Percentiles rank a stretch among this genome's conserved stretches.
Evolutionary conservation across 2,888 invertebrate species (phyloP).

Genomic region (Aspidapion aeneum): DNA sequence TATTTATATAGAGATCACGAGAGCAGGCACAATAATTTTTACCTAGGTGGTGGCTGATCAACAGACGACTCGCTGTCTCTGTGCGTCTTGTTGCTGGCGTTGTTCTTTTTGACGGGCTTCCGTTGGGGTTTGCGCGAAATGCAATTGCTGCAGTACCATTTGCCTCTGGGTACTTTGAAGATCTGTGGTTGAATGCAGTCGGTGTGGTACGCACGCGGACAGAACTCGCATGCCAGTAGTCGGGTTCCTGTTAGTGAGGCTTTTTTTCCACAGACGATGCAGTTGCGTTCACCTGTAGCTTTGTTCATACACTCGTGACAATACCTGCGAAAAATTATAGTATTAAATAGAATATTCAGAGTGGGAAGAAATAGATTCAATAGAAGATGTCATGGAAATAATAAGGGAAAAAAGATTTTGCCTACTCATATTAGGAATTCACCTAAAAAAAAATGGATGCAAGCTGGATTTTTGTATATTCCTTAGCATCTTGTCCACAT

Average conservation of each 20-base stretch:
- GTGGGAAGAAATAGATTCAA: too few species aligned
- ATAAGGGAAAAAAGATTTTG: too few species aligned
- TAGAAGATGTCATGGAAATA: too few species aligned
- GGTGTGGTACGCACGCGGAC: slow-evolving; percentile 88
- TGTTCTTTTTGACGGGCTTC: slow-evolving; percentile 53
- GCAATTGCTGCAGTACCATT: slow-evolving; percentile 78
- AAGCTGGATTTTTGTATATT: too few species aligned
- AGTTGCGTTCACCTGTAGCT: slow-evolving; percentile 88
- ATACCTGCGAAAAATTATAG: slow-evolving; percentile 64
- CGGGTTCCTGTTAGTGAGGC: slow-evolving; percentile 51
- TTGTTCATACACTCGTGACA: slow-evolving; percentile 95
- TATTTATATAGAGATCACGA: too few species aligned
- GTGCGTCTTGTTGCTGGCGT: slow-evolving; percentile 47
- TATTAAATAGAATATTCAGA: not conserved
- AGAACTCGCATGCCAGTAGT: slow-evolving; percentile 84
- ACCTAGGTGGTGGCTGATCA: slow-evolving; percentile 56
- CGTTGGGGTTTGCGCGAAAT: slow-evolving; percentile 75
- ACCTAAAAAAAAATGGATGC: too few species aligned
- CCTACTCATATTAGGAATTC: too few species aligned
- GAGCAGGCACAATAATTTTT: too few species aligned
- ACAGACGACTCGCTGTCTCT: slow-evolving; percentile 54
- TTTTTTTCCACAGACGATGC: slow-evolving; percentile 88
- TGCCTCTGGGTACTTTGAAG: slow-evolving; percentile 60
- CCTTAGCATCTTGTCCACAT: too few species aligned
- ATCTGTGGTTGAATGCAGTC: slow-evolving; percentile 90